Evolutionary conservation across 2,797 vertebrate species (phyloP).

Genomic region (Hafferia zeledoni): DNA sequence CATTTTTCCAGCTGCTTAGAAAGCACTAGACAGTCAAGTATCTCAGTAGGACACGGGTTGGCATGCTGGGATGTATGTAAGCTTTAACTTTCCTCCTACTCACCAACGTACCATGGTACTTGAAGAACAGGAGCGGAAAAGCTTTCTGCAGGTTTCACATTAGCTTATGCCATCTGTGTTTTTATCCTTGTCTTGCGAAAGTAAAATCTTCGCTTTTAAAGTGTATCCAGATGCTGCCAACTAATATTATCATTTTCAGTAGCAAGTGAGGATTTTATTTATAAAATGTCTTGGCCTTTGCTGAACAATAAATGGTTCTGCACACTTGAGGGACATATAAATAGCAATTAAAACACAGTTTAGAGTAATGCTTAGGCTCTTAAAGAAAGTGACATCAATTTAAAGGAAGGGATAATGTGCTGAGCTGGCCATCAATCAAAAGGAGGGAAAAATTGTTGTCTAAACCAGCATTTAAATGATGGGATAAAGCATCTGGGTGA

Average conservation of each 20-base stretch:
- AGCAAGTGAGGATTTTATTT: conserved; percentile 51
- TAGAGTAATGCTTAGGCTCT: conserved; percentile 34
- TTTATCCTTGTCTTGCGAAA: conserved; percentile 34
- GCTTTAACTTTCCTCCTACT: conserved; percentile 64
- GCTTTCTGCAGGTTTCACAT: conserved; percentile 30
- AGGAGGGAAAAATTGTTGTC: background rate
- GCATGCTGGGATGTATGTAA: conserved; percentile 73
- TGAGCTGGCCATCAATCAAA: conserved; percentile 13
- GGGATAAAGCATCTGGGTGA: background rate
- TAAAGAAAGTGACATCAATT: conserved; percentile 55
- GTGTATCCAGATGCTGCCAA: conserved; percentile 50
- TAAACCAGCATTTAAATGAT: conserved; percentile 20
- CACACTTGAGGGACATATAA: conserved; percentile 46
- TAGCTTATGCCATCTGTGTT: conserved; percentile 55
- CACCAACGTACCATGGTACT: background rate
- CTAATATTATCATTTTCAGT: conserved; percentile 31
- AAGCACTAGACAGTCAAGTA: conserved; percentile 72
- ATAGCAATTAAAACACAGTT: conserved; percentile 66
- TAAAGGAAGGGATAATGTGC: conserved; percentile 40
- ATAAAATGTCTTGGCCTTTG: conserved; percentile 39
- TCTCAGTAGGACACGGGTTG: conserved; percentile 72
- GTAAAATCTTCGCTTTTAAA: conserved; percentile 50
- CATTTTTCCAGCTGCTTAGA: conserved; percentile 75
- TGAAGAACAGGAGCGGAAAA: background rate
- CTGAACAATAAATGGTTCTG: conserved; percentile 42